Conservation (phyloP, 2,797 vertebrate genomes). For the Anabacerthia variegaticeps region DNA sequence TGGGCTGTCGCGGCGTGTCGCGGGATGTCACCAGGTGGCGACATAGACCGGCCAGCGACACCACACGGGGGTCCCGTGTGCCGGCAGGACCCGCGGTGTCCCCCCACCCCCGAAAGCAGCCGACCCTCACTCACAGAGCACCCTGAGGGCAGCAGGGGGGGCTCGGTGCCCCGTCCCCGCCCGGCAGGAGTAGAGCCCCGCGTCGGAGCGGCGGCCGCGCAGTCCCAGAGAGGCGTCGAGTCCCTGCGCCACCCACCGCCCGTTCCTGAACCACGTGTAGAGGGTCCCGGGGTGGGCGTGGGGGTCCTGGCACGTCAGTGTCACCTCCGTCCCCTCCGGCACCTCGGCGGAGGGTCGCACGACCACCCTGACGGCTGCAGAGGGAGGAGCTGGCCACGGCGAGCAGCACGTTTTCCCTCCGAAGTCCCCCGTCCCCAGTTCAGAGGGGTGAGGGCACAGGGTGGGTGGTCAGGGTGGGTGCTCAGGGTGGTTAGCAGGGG, state of each 20-base stretch:
- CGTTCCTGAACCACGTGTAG: slow-evolving; percentile 75
- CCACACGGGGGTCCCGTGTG: not conserved
- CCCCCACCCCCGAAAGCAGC: not conserved
- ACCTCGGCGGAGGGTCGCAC: slow-evolving; percentile 51
- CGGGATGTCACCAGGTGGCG: slow-evolving; percentile 7
- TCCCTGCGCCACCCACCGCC: slow-evolving; percentile 67
- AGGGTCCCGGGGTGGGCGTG: not conserved
- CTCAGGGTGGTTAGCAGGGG: no score
- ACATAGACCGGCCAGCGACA: not conserved
- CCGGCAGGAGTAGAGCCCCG: slow-evolving; percentile 69
- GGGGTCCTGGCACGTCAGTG: slow-evolving; percentile 62
- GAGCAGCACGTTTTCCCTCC: no score
- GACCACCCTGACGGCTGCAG: slow-evolving; percentile 57
- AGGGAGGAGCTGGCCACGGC: accelerated
- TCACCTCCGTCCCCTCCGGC: slow-evolving; percentile 57
- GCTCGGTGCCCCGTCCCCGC: slow-evolving; percentile 28
- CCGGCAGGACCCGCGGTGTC: not conserved
- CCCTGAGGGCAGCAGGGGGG: slow-evolving; percentile 19
- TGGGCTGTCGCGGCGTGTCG: not conserved
- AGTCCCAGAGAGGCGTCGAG: not conserved
- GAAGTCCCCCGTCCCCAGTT: accelerated
- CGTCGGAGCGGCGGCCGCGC: not conserved
- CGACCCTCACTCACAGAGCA: slow-evolving; percentile 71
- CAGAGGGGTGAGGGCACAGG: accelerated
- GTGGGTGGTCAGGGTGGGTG: not conserved